A percentile compares a stretch with the other conserved stretches of the same genome.
Evolutionary conservation across 1,140 invertebrate genomes (phyloP).

Genomic region (Trypoxylus dichotomus): DNA sequence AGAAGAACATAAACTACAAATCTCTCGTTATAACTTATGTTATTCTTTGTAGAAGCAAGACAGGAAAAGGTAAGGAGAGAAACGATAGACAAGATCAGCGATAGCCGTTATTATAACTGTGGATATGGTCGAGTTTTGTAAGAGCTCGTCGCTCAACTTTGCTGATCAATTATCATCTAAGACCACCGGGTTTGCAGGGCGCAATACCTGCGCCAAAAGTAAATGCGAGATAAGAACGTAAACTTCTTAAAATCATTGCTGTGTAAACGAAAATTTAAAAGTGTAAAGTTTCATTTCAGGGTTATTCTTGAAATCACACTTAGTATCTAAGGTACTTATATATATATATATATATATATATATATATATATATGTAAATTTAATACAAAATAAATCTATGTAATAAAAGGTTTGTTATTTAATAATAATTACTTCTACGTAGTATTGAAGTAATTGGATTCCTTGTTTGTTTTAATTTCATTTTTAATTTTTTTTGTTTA

Average conservation of each 20-base stretch:
- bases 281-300: too few relatives aligned
- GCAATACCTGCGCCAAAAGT: slow-evolving; percentile 35
- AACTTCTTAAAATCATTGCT: neutral
- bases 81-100: neutral
- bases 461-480: too few relatives aligned
- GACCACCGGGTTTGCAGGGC: slow-evolving; percentile 41
- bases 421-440: too few relatives aligned
- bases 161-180: slow-evolving; percentile 43
- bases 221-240: neutral
- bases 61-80: neutral
- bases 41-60: neutral
- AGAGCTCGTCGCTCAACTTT: slow-evolving; percentile 33
- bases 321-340: too few relatives aligned
- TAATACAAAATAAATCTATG: too few relatives aligned
- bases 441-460: too few relatives aligned
- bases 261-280: neutral
- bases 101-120: neutral
- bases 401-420: too few relatives aligned
- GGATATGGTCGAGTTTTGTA: neutral
- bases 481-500: too few relatives aligned
- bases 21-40: neutral
- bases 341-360: too few relatives aligned
- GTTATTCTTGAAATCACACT: too few relatives aligned
- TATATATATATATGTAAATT: too few relatives aligned
- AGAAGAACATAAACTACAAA: neutral